Evolutionary conservation across 2,797 vertebrate species (phyloP).

Genomic region (Peromyscus aztecus): DNA sequence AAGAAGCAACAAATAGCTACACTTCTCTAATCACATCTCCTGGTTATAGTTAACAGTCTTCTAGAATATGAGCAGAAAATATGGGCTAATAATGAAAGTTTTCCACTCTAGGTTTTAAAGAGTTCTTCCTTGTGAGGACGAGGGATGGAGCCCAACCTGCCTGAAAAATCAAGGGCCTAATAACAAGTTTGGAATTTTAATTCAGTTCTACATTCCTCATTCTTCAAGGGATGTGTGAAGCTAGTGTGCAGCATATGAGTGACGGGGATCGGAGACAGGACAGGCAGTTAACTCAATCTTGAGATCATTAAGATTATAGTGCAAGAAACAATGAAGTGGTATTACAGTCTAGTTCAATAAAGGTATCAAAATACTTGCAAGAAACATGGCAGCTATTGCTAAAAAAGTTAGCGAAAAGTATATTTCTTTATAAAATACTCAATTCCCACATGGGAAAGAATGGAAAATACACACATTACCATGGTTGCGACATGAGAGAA

Average conservation of each 20-base stretch:
- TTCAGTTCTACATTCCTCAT: constrained; percentile 40
- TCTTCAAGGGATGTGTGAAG: background rate
- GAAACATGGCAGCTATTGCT: constrained; percentile 30
- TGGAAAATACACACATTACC: constrained; percentile 28
- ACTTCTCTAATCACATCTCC: background rate
- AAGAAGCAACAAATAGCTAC: background rate
- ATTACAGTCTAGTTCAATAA: constrained; percentile 43
- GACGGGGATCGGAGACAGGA: background rate
- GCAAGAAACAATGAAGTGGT: constrained; percentile 45
- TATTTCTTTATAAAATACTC: constrained; percentile 16
- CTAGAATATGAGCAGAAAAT: constrained; percentile 55
- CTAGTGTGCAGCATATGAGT: constrained; percentile 8
- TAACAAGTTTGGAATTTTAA: background rate
- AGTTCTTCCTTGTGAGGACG: constrained; percentile 37
- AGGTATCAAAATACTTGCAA: background rate
- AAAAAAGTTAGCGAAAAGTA: constrained; percentile 25
- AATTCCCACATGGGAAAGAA: constrained; percentile 5
- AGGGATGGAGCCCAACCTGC: constrained; percentile 1
- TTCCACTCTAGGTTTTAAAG: constrained; percentile 33
- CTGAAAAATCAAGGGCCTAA: constrained; percentile 23
- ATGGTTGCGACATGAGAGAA: background rate
- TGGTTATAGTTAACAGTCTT: background rate
- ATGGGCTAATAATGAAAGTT: background rate
- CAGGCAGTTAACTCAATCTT: background rate
- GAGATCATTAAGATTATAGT: background rate